Conservation (phyloP, 1,140 invertebrate species). For the Aphelenchoides fujianensis region DNA sequence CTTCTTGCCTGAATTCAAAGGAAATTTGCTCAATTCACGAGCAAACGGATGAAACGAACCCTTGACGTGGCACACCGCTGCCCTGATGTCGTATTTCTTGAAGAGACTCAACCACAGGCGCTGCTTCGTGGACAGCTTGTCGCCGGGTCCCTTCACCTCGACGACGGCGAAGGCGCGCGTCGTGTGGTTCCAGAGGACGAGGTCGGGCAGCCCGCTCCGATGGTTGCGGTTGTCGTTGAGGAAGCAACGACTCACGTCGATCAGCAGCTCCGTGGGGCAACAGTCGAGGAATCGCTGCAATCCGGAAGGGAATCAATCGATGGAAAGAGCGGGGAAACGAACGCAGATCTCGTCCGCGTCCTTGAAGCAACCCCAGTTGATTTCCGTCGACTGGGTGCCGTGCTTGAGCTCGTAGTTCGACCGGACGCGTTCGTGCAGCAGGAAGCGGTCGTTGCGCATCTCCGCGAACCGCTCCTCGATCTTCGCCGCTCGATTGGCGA, state of each 20-base stretch:
- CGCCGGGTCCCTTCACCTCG: constrained; percentile 84
- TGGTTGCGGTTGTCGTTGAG: constrained; percentile 68
- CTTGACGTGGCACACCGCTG: constrained; percentile 75
- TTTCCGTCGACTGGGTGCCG: constrained; percentile 36
- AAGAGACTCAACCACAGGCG: constrained; percentile 79
- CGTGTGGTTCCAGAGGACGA: constrained; percentile 73
- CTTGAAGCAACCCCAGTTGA: constrained; percentile 36
- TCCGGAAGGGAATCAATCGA: too few species aligned
- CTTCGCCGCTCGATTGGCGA: constrained; percentile 29
- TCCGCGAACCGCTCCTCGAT: constrained; percentile 44
- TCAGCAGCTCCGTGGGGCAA: constrained; percentile 33
- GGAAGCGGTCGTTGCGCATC: constrained; percentile 15
- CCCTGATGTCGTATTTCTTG: constrained; percentile 68
- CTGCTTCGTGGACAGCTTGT: constrained; percentile 79
- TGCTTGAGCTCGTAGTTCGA: constrained; percentile 25
- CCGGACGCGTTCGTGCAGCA: constrained; percentile 27
- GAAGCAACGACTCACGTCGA: constrained; percentile 37
- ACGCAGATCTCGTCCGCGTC: constrained; percentile 16
- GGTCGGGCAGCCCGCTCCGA: constrained; percentile 76
- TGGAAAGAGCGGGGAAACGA: too few species aligned
- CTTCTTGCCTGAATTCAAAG: neutral
- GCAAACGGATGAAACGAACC: neutral
- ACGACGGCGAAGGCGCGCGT: constrained; percentile 65
- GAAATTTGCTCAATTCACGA: constrained; percentile 1
- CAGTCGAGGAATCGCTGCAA: constrained; percentile 37